Percentiles rank a stretch among this genome's conserved stretches.
phyloP scores from a whole-genome alignment of 2,797 vertebrate species.

The Gambusia yucatana region DNA sequence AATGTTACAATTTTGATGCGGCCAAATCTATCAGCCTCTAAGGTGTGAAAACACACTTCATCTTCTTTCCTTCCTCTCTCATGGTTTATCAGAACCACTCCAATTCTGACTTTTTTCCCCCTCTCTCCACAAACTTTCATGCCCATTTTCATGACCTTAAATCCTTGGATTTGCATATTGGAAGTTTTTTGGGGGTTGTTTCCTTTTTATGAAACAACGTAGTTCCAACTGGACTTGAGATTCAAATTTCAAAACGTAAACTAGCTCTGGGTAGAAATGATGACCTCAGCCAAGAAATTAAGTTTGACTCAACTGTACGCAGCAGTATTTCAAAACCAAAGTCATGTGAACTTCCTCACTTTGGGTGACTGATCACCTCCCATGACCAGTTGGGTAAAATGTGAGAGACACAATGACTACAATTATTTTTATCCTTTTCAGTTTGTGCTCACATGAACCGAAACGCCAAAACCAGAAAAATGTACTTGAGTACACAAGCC shows the following conservation, averaged over 20 bases:
- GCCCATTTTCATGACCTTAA: not conserved
- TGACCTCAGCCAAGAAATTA: fast-evolving
- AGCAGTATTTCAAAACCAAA: slow-evolving; percentile 25
- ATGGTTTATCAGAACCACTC: not conserved
- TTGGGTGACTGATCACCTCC: slow-evolving; percentile 2
- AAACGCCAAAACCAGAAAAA: not conserved
- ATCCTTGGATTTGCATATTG: not conserved
- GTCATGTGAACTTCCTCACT: slow-evolving; percentile 36
- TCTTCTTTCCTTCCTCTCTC: not conserved
- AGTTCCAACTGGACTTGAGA: no score
- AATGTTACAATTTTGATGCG: no score
- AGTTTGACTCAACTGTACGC: not conserved
- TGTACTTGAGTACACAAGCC: not conserved
- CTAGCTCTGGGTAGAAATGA: not conserved
- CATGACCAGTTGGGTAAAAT: slow-evolving; percentile 26
- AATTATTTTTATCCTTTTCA: not conserved
- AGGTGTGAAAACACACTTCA: no score
- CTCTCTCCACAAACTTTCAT: not conserved
- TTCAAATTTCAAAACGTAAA: not conserved
- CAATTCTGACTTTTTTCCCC: not conserved
- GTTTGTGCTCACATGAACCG: not conserved
- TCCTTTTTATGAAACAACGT: not conserved
- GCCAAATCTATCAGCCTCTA: no score
- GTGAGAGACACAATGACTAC: slow-evolving; percentile 1
- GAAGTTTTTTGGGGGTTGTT: not conserved